Conservation (phyloP, 1,140 invertebrate species). For the Procambarus virginalis region DNA sequence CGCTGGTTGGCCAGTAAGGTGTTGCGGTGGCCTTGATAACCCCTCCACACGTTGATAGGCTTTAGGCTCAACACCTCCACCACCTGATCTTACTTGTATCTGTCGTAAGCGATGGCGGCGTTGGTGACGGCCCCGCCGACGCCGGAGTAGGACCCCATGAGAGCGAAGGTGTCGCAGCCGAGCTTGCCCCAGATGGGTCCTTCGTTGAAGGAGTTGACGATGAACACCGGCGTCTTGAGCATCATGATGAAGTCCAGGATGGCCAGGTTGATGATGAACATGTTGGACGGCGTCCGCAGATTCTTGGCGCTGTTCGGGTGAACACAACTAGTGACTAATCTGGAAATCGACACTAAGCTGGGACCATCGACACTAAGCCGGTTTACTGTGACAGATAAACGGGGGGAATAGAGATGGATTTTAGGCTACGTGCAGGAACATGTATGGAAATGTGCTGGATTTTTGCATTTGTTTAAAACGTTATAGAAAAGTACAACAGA, state of each 20-base stretch:
- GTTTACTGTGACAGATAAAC: too few species aligned
- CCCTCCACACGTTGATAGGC: too few species aligned
- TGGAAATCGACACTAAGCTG: too few species aligned
- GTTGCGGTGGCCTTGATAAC: too few species aligned
- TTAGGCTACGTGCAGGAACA: too few species aligned
- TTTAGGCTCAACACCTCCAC: too few species aligned
- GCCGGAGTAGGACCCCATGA: slow-evolving; percentile 85
- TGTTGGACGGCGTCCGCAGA: slow-evolving; percentile 90
- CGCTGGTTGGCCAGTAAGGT: too few species aligned
- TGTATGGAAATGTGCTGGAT: too few species aligned
- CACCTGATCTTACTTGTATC: slow-evolving; percentile 78
- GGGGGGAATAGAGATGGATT: too few species aligned
- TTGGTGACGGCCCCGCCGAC: slow-evolving; percentile 88
- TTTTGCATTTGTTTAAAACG: too few species aligned
- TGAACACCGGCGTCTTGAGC: slow-evolving; percentile 89
- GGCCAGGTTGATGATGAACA: slow-evolving; percentile 91
- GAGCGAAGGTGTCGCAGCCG: slow-evolving; percentile 85
- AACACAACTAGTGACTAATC: not conserved
- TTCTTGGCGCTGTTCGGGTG: slow-evolving; percentile 81
- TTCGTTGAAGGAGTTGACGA: slow-evolving; percentile 87
- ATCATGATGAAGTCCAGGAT: slow-evolving; percentile 92
- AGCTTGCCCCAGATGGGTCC: slow-evolving; percentile 82
- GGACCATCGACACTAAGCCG: too few species aligned
- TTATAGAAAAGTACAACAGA: too few species aligned
- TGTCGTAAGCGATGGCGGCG: slow-evolving; percentile 84